Percentiles rank a stretch among this genome's conserved stretches.
Evolutionary conservation across 1,140 invertebrate genomes (phyloP).

Genomic region (Musca domestica): DNA sequence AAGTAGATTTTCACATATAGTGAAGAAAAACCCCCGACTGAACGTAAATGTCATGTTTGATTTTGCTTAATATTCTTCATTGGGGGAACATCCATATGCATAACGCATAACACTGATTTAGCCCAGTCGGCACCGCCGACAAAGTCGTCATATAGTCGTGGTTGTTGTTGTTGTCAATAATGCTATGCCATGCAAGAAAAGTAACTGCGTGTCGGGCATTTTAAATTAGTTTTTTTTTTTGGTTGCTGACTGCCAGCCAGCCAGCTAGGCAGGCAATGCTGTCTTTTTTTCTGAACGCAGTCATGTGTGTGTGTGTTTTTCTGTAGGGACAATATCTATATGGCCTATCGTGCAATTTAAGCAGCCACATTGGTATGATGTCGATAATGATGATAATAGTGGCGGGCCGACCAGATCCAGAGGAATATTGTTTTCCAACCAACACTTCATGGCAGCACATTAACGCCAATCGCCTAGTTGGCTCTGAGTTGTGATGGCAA

Average conservation of each 20-base stretch:
- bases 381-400: no score
- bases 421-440: no score
- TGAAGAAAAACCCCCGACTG: not conserved
- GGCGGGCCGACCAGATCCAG: no score
- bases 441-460: not conserved
- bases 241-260: not conserved
- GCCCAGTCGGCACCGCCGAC: not conserved
- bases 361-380: no score
- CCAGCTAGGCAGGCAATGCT: no score
- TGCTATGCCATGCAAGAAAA: not conserved
- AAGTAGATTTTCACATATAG: no score
- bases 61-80: no score
- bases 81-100: not conserved
- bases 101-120: conserved; percentile 7
- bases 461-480: not conserved
- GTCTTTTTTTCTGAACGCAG: no score
- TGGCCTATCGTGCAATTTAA: not conserved
- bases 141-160: no score
- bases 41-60: not conserved
- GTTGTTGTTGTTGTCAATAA: no score
- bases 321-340: not conserved
- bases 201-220: conserved; percentile 15
- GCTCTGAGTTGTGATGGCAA: not conserved
- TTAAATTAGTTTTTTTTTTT: conserved; percentile 5
- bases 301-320: no score